Evolutionary conservation across 2,797 vertebrate genomes (phyloP), one percentile per base, ranked within the genome.

Genomic region (Anas bernieri): DNA sequence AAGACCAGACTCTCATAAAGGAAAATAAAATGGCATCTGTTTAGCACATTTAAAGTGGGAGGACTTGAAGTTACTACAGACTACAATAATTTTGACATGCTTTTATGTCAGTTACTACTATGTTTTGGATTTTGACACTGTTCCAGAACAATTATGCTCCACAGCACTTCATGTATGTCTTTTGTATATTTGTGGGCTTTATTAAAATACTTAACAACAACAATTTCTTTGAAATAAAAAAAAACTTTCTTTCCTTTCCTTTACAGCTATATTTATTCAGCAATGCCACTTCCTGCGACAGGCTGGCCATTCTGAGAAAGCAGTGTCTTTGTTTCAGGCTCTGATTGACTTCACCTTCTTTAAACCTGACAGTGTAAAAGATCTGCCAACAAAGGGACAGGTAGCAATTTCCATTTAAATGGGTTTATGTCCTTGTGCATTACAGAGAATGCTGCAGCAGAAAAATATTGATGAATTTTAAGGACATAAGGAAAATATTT

Each of bases 211-310:
- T 86, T 64, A 8, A 7, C 25, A 56, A 39, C 12, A 88, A 59
- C 18, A 75, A 43, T 39, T 12, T 52, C 31, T 77, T 37, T 86
- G 28, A 83, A 91, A 48, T 86, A 55, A 7, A 96, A 43, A 55
- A 95, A 46, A 22, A 28, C 25, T 64, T 76, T 28, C 5, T 66
- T 21, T 41, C 72, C 33, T 78, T 86, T 50, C 79, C 14, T 88
- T 69, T 41, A 3, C 97, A 99, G 99, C 96, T 43, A 98, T 99
- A 88, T 98, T 99, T 96, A 95, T 99, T 90, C 95, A 99, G 97
- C 98, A 99, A 90, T 98, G 99, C 96, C 98, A 99, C 96, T 98
- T 99, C 95, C 97, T 99, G 96, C 96, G 99, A 89, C 98, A 99
- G 97, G 94, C 99, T 18, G 97, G 99, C 58, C 97, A 99, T 92